Evolutionary conservation across 2,888 invertebrate species (phyloP).

Genomic region (Chromoteleia sp.): DNA sequence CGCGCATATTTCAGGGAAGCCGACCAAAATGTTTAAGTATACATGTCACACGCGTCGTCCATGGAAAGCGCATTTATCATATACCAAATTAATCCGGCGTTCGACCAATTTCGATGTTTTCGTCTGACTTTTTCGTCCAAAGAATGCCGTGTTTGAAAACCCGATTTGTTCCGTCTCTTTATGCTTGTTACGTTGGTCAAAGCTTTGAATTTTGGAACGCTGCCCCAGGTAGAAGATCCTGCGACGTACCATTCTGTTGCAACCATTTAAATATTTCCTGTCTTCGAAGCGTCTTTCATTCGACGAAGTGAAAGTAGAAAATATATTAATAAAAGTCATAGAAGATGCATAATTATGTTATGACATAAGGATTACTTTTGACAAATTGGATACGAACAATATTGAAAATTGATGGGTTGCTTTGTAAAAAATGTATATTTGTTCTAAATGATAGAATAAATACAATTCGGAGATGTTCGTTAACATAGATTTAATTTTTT

Average conservation of each 20-base stretch:
- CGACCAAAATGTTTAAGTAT: conserved; percentile 33
- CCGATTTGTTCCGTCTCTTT: conserved; percentile 76
- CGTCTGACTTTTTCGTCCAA: conserved; percentile 55
- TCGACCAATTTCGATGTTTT: conserved; percentile 30
- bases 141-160: conserved; percentile 75
- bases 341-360: conserved; percentile 29
- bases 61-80: conserved; percentile 35
- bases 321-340: neutral
- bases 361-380: conserved; percentile 24
- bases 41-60: conserved; percentile 23
- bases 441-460: conserved; percentile 50
- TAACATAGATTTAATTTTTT: conserved; percentile 38
- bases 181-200: conserved; percentile 13
- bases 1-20: conserved; percentile 39
- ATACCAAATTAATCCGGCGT: conserved; percentile 27
- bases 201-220: conserved; percentile 59
- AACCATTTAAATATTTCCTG: conserved; percentile 34
- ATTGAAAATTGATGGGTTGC: conserved; percentile 1
- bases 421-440: conserved; percentile 50
- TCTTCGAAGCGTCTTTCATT: conserved; percentile 12
- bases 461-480: conserved; percentile 29
- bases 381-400: conserved; percentile 11
- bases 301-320: conserved; percentile 43
- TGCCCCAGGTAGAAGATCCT: conserved; percentile 66
- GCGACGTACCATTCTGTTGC: conserved; percentile 71